A percentile compares a stretch with the other conserved stretches of the same genome.
phyloP scores from a whole-genome alignment of 2,888 invertebrate genomes.

The Drosophila birchii region DNA sequence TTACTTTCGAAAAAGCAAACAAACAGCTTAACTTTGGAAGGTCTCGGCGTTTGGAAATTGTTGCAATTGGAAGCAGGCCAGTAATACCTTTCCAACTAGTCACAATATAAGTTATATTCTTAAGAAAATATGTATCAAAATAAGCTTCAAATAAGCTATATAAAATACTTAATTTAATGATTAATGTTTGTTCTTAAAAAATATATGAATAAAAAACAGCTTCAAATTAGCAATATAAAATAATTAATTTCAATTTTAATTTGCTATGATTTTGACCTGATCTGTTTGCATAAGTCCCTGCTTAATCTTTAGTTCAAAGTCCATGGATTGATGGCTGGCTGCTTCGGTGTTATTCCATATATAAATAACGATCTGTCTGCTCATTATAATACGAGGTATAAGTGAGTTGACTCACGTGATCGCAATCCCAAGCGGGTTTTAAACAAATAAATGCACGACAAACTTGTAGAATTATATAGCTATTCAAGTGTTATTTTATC shows the following conservation, averaged over 20 bases:
- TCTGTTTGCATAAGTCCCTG: conserved; percentile 9
- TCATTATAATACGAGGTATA: conserved; percentile 26
- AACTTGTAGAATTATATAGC: conserved; percentile 23
- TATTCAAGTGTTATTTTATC: background rate
- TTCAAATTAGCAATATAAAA: background rate
- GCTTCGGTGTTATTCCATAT: conserved; percentile 29
- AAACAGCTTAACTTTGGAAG: conserved; percentile 21
- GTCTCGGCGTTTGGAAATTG: conserved; percentile 16
- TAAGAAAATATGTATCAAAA: background rate
- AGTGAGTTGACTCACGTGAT: conserved; percentile 45
- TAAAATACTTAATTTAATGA: background rate
- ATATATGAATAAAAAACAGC: background rate
- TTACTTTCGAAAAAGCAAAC: conserved; percentile 47
- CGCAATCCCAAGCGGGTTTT: conserved; percentile 41
- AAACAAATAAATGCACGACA: conserved; percentile 29
- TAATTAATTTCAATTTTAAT: background rate
- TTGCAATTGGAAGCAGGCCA: conserved; percentile 15
- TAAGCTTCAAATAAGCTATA: background rate
- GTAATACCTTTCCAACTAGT: background rate
- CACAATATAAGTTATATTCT: background rate
- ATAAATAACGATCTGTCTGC: conserved; percentile 33
- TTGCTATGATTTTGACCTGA: conserved; percentile 7
- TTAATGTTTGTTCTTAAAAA: no score
- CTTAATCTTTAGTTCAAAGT: conserved; percentile 38
- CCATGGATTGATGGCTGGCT: conserved; percentile 20